These are phyloP conservation scores for Naja naja DNA, from an alignment of 2,113 vertebrate genomes.

Conservation along the genomic window DNA sequence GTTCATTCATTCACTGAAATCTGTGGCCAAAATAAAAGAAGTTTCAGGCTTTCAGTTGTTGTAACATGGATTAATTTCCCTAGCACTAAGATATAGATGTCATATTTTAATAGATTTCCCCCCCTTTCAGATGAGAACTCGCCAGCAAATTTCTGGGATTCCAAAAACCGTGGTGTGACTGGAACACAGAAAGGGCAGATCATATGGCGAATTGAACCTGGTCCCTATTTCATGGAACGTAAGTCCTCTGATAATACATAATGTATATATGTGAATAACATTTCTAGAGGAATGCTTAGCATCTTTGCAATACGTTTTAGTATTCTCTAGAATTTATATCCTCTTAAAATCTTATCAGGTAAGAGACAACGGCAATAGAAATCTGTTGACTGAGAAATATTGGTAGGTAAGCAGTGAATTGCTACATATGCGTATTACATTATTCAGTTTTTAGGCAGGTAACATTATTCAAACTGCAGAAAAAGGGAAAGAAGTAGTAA, in stretches of 20 bases:
- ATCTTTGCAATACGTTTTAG: background rate
- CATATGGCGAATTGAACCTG: slow-evolving; percentile 93
- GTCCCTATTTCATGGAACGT: slow-evolving; percentile 98
- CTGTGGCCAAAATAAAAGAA: background rate
- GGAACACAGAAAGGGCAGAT: slow-evolving; percentile 97
- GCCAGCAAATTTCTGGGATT: slow-evolving; percentile 98
- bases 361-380: background rate
- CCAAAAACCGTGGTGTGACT: slow-evolving; percentile 96
- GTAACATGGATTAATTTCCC: too few species aligned
- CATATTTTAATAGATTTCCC: slow-evolving; percentile 20
- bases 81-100: background rate
- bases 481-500: background rate
- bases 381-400: background rate
- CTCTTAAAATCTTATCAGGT: background rate
- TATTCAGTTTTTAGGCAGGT: background rate
- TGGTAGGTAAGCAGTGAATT: background rate
- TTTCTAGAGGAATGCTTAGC: background rate
- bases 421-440: background rate
- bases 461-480: background rate
- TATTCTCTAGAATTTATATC: background rate
- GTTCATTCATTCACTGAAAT: background rate
- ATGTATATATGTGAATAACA: background rate
- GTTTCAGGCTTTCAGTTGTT: background rate
- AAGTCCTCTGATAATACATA: slow-evolving; percentile 60
- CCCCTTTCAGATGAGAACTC: slow-evolving; percentile 89